Base-by-base conservation (phyloP, 2,888 invertebrate genomes). In the Oscheius myriophilus region DNA sequence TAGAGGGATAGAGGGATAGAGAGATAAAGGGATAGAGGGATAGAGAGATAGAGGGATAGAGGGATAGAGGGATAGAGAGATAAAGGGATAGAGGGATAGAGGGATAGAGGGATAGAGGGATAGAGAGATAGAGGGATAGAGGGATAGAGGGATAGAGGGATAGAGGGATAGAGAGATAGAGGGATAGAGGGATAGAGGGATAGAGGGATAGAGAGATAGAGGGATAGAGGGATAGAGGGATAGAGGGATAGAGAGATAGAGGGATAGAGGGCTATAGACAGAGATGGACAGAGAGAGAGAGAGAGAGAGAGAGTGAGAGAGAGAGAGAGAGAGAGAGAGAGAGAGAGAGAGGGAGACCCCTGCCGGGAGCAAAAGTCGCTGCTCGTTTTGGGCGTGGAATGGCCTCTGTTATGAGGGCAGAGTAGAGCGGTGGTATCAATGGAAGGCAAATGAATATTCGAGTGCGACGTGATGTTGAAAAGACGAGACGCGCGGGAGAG, bases 381-480 rank as follows among this genome's bases (percentile, higher is more conserved):
- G 41, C 12, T 39, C 33, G 43, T n/a, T 43, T 42, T 58, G 33
- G 33, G 26, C 11, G 12, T 33, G 26, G 54, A 54, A 54, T 54
- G 54, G 54, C 33, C 54, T 45, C 16, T 58, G 58, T 58, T 58
- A 58, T 58, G 58, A 42, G 43, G 42, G 23, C 21, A 42, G 58
- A 42, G 42, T n/a, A 42, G 58, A 33, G 58, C 43, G 16, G 26
- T 61, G 61, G 61, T 61, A 61, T 61, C 61, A 61, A 61, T 61
- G 61, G 61, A 61, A 61, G 49, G 61, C 61, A 61, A 61, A 61
- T 61, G 61, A 61, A 61, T 61, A 61, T 61, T 61, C 61, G 49
- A 61, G 61, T 61, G 61, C 61, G 61, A 61, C 61, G 46, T 61
- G 61, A 61, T 61, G 61, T 49, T 61, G 61, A 49, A 61, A 58